Percentiles rank a stretch among this genome's conserved stretches.
Conservation (phyloP, 2,797 vertebrate species). For the Morus bassanus region DNA sequence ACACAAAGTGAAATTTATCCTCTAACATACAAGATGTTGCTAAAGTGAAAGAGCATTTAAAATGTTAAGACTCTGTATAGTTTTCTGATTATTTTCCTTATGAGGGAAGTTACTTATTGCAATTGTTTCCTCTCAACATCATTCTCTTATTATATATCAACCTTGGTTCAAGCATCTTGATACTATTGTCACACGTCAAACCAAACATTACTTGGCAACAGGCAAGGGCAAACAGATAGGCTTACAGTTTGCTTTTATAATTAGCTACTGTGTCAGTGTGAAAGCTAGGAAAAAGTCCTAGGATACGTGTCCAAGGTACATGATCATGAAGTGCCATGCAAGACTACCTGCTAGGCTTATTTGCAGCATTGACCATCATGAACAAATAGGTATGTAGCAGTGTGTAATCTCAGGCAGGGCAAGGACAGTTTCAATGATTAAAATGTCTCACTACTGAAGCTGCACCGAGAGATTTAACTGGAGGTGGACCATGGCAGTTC, state of each 20-base stretch:
- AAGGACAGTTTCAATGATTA: not conserved
- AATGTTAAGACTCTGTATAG: not conserved
- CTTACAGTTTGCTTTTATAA: constrained; percentile 76
- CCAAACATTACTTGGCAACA: constrained; percentile 58
- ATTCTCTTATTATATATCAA: constrained; percentile 26
- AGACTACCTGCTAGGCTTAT: constrained; percentile 68
- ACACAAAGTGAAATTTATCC: not conserved
- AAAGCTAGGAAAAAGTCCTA: constrained; percentile 63
- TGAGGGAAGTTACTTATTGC: not conserved
- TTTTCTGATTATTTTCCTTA: constrained; percentile 32
- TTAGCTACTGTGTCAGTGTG: constrained; percentile 75
- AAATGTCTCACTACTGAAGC: not conserved
- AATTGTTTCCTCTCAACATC: constrained; percentile 36
- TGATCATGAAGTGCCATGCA: constrained; percentile 22
- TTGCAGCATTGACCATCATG: constrained; percentile 16
- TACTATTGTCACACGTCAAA: constrained; percentile 28
- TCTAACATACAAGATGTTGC: not conserved
- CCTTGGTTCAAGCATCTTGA: constrained; percentile 35
- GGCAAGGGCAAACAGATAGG: constrained; percentile 77
- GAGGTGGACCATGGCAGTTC: not conserved
- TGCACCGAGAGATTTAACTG: not conserved
- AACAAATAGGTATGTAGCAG: constrained; percentile 28
- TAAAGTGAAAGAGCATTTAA: not conserved
- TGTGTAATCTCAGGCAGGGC: not conserved
- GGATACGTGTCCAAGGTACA: constrained; percentile 48